Evolutionary conservation across 2,113 vertebrate genomes (phyloP).

Genomic region (Gallinago paraguaiae): DNA sequence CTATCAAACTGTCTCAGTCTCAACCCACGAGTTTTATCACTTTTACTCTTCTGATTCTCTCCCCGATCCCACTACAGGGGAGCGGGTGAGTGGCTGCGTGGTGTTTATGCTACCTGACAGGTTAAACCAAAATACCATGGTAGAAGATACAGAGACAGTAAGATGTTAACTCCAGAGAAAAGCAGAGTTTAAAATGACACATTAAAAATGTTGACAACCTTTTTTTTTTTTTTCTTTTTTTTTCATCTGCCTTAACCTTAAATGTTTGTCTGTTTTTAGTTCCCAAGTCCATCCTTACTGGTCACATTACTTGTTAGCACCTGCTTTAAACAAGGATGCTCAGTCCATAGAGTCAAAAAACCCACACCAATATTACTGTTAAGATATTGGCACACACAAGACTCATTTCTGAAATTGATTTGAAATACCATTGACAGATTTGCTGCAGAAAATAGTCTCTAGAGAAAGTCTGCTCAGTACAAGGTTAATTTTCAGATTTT

Average conservation of each 20-base stretch:
- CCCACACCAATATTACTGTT: rapidly evolving
- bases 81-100: background rate
- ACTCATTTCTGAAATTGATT: background rate
- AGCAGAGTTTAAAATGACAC: background rate
- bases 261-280: background rate
- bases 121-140: background rate
- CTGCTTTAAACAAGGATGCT: background rate
- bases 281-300: background rate
- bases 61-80: background rate
- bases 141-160: background rate
- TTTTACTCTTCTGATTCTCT: background rate
- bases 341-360: background rate
- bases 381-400: background rate
- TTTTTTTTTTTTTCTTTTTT: too few species aligned
- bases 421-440: background rate
- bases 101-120: background rate
- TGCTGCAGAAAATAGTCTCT: background rate
- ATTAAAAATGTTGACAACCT: background rate
- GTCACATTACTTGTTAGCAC: background rate
- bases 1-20: background rate
- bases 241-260: background rate
- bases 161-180: background rate
- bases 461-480: background rate
- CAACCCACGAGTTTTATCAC: background rate
- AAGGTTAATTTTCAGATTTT: background rate